Percentiles rank a stretch among this genome's conserved stretches.
phyloP scores from a whole-genome alignment of 2,888 invertebrate genomes.

The Limulus polyphemus region DNA sequence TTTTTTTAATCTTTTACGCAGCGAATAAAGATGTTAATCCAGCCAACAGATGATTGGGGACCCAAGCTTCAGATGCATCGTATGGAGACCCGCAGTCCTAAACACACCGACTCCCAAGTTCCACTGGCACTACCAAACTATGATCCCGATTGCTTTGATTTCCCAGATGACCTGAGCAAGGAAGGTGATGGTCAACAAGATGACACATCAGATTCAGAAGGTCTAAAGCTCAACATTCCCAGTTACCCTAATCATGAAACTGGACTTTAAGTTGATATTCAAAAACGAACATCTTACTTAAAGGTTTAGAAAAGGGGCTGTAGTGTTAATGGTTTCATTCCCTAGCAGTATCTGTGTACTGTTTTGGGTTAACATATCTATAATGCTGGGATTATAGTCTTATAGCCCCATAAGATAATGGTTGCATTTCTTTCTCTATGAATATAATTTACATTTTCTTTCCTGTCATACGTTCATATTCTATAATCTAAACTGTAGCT shows the following conservation, averaged over 20 bases:
- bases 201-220: conserved; percentile 20
- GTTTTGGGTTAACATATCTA: too few relatives aligned
- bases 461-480: too few relatives aligned
- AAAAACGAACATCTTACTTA: too few relatives aligned
- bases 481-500: too few relatives aligned
- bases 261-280: conserved; percentile 11
- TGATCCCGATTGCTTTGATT: conserved; percentile 20
- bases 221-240: conserved; percentile 20
- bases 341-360: too few relatives aligned
- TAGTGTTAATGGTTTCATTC: too few relatives aligned
- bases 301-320: too few relatives aligned
- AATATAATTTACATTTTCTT: too few relatives aligned
- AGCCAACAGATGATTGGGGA: conserved; percentile 35
- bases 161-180: neutral
- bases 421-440: too few relatives aligned
- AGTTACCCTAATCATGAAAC: conserved; percentile 14
- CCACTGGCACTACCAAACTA: conserved; percentile 26
- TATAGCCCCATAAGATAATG: too few relatives aligned
- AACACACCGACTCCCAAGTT: conserved; percentile 30
- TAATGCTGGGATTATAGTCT: too few relatives aligned
- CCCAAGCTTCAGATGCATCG: conserved; percentile 29
- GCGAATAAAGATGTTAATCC: conserved; percentile 31
- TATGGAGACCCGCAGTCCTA: conserved; percentile 26
- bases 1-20: conserved; percentile 17
- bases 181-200: conserved; percentile 12